These are phyloP conservation scores for Carduelis carduelis DNA, from an alignment of 2,797 vertebrate species.

Conservation along the genomic window DNA sequence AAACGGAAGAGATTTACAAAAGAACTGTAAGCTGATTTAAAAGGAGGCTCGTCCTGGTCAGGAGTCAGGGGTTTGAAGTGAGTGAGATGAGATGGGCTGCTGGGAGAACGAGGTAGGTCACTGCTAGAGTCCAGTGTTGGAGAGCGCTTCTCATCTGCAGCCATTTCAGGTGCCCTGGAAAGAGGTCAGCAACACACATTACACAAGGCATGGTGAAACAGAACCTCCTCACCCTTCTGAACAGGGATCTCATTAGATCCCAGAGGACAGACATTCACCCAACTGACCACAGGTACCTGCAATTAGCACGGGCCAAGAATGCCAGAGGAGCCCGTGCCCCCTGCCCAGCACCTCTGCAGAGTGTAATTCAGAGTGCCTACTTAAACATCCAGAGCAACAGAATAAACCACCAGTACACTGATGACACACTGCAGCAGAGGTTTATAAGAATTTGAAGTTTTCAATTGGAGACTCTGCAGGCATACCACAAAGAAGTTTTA, in stretches of 20 bases:
- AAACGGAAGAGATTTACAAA: slow-evolving; percentile 98
- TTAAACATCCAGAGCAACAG: neutral
- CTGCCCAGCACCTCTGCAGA: neutral
- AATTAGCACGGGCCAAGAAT: neutral
- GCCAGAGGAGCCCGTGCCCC: neutral
- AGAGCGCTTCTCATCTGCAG: slow-evolving; percentile 88
- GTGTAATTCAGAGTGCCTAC: neutral
- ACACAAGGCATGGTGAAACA: neutral
- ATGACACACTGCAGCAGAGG: neutral
- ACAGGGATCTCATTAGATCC: neutral
- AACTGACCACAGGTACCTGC: neutral
- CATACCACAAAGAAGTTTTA: neutral
- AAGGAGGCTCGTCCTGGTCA: slow-evolving; percentile 94
- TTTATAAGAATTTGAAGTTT: neutral
- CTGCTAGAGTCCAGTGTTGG: slow-evolving; percentile 80
- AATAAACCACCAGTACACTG: neutral
- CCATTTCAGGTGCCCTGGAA: slow-evolving; percentile 86
- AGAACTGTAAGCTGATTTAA: slow-evolving; percentile 97
- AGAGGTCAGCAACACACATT: neutral
- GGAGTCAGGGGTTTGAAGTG: slow-evolving; percentile 98
- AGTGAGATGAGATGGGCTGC: slow-evolving; percentile 93
- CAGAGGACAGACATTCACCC: neutral
- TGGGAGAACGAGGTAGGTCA: slow-evolving; percentile 82
- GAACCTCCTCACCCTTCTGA: neutral
- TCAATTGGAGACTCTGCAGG: neutral